phyloP scores from a whole-genome alignment of 1,140 invertebrate species.

The Agraylea sexmaculata region DNA sequence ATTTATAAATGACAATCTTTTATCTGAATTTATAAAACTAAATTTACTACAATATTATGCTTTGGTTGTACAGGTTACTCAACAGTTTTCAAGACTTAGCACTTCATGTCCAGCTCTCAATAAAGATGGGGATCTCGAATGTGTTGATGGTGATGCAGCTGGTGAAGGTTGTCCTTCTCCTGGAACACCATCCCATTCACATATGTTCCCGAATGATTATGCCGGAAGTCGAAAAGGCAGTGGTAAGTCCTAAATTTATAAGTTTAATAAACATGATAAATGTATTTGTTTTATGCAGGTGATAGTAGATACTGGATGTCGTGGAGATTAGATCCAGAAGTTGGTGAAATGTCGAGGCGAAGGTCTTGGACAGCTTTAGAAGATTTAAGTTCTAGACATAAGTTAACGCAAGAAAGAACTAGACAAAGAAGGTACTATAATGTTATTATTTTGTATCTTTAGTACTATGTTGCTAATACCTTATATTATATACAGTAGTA shows the following conservation, averaged over 20 bases:
- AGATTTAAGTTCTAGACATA: constrained; percentile 36
- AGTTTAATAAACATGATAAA: constrained; percentile 4
- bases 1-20: constrained; percentile 11
- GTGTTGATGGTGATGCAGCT: constrained; percentile 35
- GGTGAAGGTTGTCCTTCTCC: constrained; percentile 33
- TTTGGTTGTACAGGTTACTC: constrained; percentile 5
- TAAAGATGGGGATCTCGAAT: constrained; percentile 39
- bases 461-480: not conserved
- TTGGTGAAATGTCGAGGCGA: constrained; percentile 43
- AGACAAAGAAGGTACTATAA: constrained; percentile 47
- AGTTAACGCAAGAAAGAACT: constrained; percentile 34
- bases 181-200: constrained; percentile 26
- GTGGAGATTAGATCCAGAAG: constrained; percentile 38
- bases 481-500: constrained; percentile 41
- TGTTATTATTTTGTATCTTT: not conserved
- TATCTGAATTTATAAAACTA: not conserved
- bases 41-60: not conserved
- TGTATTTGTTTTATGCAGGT: constrained; percentile 21
- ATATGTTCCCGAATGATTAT: constrained; percentile 27
- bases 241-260: constrained; percentile 28
- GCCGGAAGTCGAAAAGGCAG: constrained; percentile 43
- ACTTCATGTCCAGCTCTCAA: constrained; percentile 64
- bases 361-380: constrained; percentile 76
- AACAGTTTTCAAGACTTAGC: constrained; percentile 42
- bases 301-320: constrained; percentile 23